Evolutionary conservation across 2,888 invertebrate species (phyloP).

Genomic region (Conops quadrifasciatus): DNA sequence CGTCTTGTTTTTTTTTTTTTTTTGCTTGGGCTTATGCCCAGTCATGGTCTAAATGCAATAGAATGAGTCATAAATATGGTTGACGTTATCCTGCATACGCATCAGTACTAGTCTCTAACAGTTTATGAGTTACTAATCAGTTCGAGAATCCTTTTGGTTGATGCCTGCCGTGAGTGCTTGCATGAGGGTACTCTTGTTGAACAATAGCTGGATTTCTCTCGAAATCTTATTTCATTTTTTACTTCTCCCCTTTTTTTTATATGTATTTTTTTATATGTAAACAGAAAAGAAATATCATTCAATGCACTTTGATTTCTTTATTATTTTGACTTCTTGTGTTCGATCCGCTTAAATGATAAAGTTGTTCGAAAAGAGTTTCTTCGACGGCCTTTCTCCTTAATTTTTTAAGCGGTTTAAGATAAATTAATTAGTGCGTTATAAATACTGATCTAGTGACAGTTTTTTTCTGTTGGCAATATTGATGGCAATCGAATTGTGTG

Average conservation of each 20-base stretch:
- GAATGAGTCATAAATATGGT: constrained; percentile 32
- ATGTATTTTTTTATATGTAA: neutral
- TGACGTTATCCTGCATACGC: constrained; percentile 38
- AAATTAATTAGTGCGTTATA: constrained; percentile 26
- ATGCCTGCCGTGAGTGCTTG: neutral
- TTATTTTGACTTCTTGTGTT: neutral
- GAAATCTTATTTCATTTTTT: constrained; percentile 13
- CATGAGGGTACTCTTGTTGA: constrained; percentile 11
- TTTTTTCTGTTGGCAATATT: neutral
- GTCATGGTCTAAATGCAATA: neutral
- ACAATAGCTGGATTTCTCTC: neutral
- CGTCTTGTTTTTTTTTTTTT: no score
- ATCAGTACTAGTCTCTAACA: constrained; percentile 20
- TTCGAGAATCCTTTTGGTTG: constrained; percentile 21
- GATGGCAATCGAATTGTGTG: neutral
- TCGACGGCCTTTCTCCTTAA: neutral
- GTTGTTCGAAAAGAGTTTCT: neutral
- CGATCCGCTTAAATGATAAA: constrained; percentile 20
- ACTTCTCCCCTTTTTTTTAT: neutral
- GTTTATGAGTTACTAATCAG: constrained; percentile 25
- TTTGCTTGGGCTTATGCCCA: neutral
- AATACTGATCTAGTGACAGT: constrained; percentile 18
- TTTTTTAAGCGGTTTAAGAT: constrained; percentile 19
- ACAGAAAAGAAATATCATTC: neutral
- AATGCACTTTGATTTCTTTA: neutral